Conservation (phyloP, 2,113 vertebrate species). For the Oenanthe melanoleuca region DNA sequence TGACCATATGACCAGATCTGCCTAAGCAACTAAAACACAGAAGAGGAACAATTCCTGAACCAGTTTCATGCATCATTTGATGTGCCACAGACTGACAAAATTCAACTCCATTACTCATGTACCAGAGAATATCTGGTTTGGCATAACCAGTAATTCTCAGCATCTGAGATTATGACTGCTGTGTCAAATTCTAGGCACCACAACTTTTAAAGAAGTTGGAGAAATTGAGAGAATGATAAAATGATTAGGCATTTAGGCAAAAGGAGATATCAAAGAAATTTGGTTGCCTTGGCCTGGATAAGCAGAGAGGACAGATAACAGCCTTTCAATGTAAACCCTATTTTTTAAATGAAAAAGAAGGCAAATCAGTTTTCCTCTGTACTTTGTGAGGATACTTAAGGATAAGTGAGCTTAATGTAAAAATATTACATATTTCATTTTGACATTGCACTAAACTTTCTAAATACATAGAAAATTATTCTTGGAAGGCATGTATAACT, state of each 20-base stretch:
- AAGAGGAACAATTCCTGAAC: not conserved
- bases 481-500: not conserved
- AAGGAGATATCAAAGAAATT: not conserved
- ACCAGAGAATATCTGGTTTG: not conserved
- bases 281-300: not conserved
- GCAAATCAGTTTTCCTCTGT: not conserved
- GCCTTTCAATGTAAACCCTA: fast-evolving
- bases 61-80: not conserved
- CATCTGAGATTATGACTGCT: not conserved
- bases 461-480: not conserved
- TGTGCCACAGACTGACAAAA: not conserved
- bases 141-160: not conserved
- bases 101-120: not conserved
- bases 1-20: not conserved
- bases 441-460: not conserved
- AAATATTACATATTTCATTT: not conserved
- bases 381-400: not conserved
- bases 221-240: not conserved
- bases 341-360: not conserved
- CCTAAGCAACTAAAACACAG: not conserved
- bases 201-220: not conserved
- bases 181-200: not conserved
- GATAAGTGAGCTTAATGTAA: not conserved
- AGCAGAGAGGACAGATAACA: not conserved
- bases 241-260: not conserved